These are phyloP conservation scores for Neelides folsomi DNA, from an alignment of 2,888 invertebrate genomes.

Conservation along the genomic window DNA sequence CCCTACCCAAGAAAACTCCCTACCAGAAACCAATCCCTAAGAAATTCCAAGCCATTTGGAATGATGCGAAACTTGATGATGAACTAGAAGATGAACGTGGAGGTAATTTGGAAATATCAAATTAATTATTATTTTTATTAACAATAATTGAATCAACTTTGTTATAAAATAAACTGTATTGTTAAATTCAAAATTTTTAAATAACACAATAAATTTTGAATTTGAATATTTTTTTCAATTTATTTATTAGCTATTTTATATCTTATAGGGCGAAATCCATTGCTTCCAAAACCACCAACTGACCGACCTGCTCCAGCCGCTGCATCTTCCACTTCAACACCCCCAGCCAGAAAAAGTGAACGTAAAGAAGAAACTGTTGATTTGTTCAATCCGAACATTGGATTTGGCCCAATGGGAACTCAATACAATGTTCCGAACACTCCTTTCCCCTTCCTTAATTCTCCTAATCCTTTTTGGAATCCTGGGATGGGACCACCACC, in stretches of 20 bases:
- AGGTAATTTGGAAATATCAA: background rate
- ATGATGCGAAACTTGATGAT: conserved; percentile 39
- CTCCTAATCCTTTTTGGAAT: no score
- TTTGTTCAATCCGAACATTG: conserved; percentile 28
- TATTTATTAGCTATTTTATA: conserved; percentile 5
- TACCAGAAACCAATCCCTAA: conserved; percentile 92
- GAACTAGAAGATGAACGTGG: conserved; percentile 29
- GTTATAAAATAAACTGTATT: no score
- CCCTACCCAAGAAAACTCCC: conserved; percentile 50
- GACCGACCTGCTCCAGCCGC: conserved; percentile 13
- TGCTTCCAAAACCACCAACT: conserved; percentile 19
- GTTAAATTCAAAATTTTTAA: no score
- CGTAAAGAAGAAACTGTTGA: background rate
- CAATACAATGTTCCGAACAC: conserved; percentile 7
- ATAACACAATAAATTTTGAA: background rate
- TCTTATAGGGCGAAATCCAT: conserved; percentile 21
- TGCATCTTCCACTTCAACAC: conserved; percentile 3
- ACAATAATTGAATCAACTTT: no score
- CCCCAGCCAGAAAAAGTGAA: conserved; percentile 13
- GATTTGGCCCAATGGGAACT: conserved; percentile 24
- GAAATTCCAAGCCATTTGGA: conserved; percentile 96
- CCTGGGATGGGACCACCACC: no score
- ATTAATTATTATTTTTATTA: background rate
- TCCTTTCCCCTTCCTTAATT: no score
- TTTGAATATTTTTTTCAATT: background rate